Percentiles rank a stretch among this genome's conserved stretches.
Conservation (phyloP, 2,797 vertebrate species). For the Myotis daubentonii region DNA sequence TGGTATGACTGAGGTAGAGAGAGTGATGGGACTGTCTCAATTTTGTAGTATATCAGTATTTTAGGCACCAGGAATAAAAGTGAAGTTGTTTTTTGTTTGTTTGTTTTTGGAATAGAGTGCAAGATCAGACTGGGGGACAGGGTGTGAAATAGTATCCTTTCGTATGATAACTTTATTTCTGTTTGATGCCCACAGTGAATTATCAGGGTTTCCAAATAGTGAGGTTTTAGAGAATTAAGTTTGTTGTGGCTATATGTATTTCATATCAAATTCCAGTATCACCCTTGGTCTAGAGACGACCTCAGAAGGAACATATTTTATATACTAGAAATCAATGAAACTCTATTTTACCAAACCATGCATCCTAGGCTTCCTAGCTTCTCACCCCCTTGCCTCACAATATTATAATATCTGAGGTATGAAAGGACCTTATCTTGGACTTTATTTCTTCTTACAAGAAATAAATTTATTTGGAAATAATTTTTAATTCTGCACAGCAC, state of each 20-base stretch:
- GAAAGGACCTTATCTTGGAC: background rate
- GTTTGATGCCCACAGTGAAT: background rate
- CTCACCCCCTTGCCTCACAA: background rate
- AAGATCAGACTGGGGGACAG: background rate
- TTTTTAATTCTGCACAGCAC: background rate
- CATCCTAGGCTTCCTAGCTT: background rate
- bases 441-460: constrained; percentile 23
- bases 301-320: background rate
- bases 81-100: background rate
- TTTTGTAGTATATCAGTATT: constrained; percentile 13
- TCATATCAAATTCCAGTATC: background rate
- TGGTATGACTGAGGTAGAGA: background rate
- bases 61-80: constrained; percentile 27
- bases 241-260: background rate
- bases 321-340: background rate
- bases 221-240: constrained; percentile 20
- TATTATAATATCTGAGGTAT: background rate
- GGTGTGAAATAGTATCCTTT: background rate
- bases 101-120: background rate
- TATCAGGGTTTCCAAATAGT: background rate
- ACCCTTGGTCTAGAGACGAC: background rate
- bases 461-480: constrained; percentile 20
- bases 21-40: background rate
- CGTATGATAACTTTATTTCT: background rate
- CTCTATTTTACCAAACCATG: background rate